Conservation (phyloP, 2,797 vertebrate genomes). For the Euthynnus affinis region DNA sequence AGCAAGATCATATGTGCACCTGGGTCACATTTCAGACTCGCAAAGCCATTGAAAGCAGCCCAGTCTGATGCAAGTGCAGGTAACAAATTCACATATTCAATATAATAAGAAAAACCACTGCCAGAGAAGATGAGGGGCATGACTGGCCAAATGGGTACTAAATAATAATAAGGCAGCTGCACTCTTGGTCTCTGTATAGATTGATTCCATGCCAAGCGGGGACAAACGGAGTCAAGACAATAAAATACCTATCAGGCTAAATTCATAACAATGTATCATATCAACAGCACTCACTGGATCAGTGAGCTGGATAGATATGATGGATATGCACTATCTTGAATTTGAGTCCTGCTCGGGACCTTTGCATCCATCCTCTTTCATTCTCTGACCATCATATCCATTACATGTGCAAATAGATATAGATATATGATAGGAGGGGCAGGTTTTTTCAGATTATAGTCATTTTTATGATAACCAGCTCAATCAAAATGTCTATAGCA, state of each 20-base stretch:
- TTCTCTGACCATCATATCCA: constrained; percentile 10
- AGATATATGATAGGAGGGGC: not conserved
- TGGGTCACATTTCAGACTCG: constrained; percentile 45
- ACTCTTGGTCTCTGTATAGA: not conserved
- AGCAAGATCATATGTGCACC: constrained; percentile 25
- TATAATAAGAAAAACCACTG: constrained; percentile 7
- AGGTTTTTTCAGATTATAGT: constrained; percentile 5
- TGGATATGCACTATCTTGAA: constrained; percentile 11
- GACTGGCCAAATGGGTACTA: constrained; percentile 10
- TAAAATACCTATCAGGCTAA: constrained; percentile 1
- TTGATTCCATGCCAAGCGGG: not conserved
- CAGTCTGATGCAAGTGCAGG: constrained; percentile 47
- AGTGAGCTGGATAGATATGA: constrained; percentile 11
- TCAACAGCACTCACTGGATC: constrained; percentile 30
- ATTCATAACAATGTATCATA: constrained; percentile 16
- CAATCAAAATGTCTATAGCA: not conserved
- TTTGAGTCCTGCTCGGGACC: constrained; percentile 36
- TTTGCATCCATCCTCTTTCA: constrained; percentile 30
- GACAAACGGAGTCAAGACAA: constrained; percentile 15
- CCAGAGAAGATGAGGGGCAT: constrained; percentile 22
- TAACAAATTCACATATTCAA: constrained; percentile 39
- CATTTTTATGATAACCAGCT: constrained; percentile 41
- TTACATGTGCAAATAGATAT: constrained; percentile 30
- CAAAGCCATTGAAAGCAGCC: constrained; percentile 21
- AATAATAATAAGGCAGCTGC: constrained; percentile 26